A percentile compares a stretch with the other conserved stretches of the same genome.
Evolutionary conservation across 2,888 invertebrate genomes (phyloP).

Genomic region (Hermaeophaga mercurialis): DNA sequence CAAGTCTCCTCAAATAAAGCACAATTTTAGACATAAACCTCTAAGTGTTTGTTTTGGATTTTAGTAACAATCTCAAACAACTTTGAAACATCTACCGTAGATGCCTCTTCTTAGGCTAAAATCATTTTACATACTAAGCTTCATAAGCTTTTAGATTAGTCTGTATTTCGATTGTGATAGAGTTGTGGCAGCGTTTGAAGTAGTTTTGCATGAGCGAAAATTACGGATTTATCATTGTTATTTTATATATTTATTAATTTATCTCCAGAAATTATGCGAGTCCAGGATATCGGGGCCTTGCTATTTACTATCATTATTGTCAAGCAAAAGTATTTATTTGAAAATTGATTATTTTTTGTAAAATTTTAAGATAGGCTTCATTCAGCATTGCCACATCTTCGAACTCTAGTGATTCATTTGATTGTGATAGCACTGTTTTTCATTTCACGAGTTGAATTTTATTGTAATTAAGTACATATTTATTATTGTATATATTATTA

Average conservation of each 20-base stretch:
- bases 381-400: conserved; percentile 25
- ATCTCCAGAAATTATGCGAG: too few relatives aligned
- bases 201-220: background rate
- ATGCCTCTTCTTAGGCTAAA: conserved; percentile 43
- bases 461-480: conserved; percentile 31
- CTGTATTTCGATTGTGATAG: conserved; percentile 26
- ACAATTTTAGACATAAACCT: too few relatives aligned
- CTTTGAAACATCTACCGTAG: conserved; percentile 48
- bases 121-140: conserved; percentile 31
- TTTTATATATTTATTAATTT: too few relatives aligned
- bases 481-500: conserved; percentile 45
- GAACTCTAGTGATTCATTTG: conserved; percentile 34
- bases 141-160: conserved; percentile 30
- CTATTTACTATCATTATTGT: too few relatives aligned
- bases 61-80: conserved; percentile 13
- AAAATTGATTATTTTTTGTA: too few relatives aligned
- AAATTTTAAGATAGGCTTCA: too few relatives aligned
- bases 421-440: conserved; percentile 38
- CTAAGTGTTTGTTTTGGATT: background rate
- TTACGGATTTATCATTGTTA: too few relatives aligned
- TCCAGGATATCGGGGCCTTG: too few relatives aligned
- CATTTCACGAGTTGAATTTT: conserved; percentile 32
- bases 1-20: too few relatives aligned
- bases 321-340: too few relatives aligned
- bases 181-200: conserved; percentile 27